Conservation (phyloP, 1,140 invertebrate species). For the Ostrea edulis region DNA sequence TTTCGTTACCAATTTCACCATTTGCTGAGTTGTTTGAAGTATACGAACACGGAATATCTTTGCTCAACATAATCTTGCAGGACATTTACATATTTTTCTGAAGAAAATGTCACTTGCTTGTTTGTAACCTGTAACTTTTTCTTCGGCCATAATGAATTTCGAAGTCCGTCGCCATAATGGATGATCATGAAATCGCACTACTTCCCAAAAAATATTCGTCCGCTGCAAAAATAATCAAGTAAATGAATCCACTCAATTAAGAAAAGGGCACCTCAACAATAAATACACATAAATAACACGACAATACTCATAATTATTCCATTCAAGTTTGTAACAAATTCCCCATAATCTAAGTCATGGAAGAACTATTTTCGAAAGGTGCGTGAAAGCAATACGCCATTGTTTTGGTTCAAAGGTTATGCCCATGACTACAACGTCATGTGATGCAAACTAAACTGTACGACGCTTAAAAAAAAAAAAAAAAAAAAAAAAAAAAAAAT, state of each 20-base stretch:
- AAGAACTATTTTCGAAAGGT: conserved; percentile 40
- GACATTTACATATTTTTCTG: conserved; percentile 36
- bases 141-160: conserved; percentile 51
- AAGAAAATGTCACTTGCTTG: neutral
- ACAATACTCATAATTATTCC: neutral
- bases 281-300: neutral
- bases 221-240: neutral
- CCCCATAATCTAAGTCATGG: neutral
- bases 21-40: neutral
- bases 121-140: conserved; percentile 40
- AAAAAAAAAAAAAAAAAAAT: too few relatives aligned
- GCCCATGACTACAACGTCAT: conserved; percentile 64
- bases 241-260: neutral
- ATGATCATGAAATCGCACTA: conserved; percentile 12
- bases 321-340: neutral
- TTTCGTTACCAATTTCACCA: conserved; percentile 16
- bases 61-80: conserved; percentile 31
- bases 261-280: neutral
- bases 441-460: conserved; percentile 61
- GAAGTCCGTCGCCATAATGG: conserved; percentile 57
- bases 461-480: too few relatives aligned
- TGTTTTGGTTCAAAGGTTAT: conserved; percentile 69
- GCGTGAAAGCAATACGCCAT: conserved; percentile 52
- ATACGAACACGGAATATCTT: neutral
- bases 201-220: neutral